phyloP scores from a whole-genome alignment of 1,140 invertebrate species.

The Brachionus rotundiformis region DNA sequence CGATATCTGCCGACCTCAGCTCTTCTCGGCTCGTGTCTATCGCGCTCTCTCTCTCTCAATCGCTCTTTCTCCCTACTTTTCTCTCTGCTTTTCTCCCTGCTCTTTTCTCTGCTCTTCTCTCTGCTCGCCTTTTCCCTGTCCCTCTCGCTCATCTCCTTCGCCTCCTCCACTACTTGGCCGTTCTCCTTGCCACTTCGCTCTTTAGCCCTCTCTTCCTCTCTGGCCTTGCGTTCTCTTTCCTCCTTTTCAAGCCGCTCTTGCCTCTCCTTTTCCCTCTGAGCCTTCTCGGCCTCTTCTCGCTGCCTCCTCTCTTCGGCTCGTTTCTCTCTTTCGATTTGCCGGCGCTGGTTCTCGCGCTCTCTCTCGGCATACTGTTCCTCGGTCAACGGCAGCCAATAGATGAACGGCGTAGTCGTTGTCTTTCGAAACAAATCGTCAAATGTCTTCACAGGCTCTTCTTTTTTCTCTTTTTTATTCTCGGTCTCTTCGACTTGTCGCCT shows the following conservation, averaged over 20 bases:
- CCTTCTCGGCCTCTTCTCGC: slow-evolving; percentile 9
- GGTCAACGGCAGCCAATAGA: slow-evolving; percentile 94
- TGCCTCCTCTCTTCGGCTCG: slow-evolving; percentile 22
- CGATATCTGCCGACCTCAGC: neutral
- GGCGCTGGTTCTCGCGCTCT: slow-evolving; percentile 66
- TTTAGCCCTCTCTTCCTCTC: neutral
- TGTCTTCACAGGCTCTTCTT: slow-evolving; percentile 79
- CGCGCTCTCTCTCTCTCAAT: neutral
- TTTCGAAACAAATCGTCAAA: slow-evolving; percentile 94
- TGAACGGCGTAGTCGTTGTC: slow-evolving; percentile 87
- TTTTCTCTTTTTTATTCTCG: slow-evolving; percentile 58
- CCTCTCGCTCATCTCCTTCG: neutral
- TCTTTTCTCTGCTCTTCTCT: neutral
- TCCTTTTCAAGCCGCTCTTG: neutral
- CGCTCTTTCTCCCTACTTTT: slow-evolving; percentile 6
- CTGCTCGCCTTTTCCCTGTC: neutral
- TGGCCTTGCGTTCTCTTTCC: neutral
- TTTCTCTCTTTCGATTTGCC: slow-evolving; percentile 38
- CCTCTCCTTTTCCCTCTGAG: slow-evolving; percentile 12
- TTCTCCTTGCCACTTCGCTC: no score
- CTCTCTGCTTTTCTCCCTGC: neutral
- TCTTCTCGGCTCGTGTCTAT: neutral
- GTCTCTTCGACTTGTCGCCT: slow-evolving; percentile 53
- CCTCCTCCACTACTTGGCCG: no score
- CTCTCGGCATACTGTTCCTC: slow-evolving; percentile 72